phyloP scores from a whole-genome alignment of 2,113 vertebrate genomes.

The Dendropsophus ebraccatus region DNA sequence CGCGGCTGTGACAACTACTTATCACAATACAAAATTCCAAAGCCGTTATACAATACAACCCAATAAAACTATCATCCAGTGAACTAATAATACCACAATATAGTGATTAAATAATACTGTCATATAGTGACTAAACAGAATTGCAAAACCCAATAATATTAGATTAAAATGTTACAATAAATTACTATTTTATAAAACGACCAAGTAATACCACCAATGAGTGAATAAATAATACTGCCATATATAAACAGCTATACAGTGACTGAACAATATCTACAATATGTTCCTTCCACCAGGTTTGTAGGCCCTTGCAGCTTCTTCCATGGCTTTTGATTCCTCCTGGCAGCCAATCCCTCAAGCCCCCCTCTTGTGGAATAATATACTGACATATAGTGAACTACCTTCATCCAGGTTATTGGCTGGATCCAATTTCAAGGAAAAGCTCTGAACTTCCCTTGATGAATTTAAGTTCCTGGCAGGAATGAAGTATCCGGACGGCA shows the following conservation, averaged over 20 bases:
- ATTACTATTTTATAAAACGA: no score
- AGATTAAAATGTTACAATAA: no score
- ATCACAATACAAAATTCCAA: no score
- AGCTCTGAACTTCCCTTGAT: conserved; percentile 64
- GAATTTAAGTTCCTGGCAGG: conserved; percentile 61
- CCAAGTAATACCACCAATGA: no score
- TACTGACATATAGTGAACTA: background rate
- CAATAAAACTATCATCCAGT: background rate
- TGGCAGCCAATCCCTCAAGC: background rate
- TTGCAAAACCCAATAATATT: no score
- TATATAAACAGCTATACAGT: background rate
- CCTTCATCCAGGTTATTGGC: conserved; percentile 59
- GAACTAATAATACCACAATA: background rate
- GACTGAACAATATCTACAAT: no score
- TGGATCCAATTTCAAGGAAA: conserved; percentile 69
- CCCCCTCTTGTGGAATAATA: background rate
- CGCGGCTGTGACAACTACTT: no score
- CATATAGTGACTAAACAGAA: background rate
- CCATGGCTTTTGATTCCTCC: background rate
- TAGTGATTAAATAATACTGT: background rate
- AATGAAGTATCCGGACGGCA: conserved; percentile 63
- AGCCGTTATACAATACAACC: background rate
- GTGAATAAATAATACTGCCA: background rate
- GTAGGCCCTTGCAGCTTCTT: background rate
- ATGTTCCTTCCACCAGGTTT: no score